Evolutionary conservation across 2,113 vertebrate genomes (phyloP).

Genomic region (Lamprologus speciosus): DNA sequence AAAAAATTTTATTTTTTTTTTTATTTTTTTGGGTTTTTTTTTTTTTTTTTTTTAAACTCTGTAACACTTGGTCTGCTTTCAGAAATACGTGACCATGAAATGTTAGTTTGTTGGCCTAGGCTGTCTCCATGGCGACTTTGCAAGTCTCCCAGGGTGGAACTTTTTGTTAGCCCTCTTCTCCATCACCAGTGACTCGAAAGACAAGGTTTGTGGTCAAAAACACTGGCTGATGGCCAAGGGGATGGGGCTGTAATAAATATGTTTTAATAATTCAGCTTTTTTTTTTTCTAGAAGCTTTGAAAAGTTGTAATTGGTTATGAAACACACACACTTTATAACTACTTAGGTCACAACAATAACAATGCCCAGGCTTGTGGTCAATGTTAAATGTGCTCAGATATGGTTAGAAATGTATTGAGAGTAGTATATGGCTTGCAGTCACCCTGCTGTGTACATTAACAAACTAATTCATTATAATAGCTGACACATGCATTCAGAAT

Average conservation of each 20-base stretch:
- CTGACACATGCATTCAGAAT: neutral
- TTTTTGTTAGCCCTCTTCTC: neutral
- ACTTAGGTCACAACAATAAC: neutral
- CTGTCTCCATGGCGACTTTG: neutral
- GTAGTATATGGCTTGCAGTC: neutral
- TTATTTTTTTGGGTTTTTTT: no score
- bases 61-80: neutral
- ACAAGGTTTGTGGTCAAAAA: neutral
- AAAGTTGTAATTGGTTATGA: no score
- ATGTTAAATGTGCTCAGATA: neutral
- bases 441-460: neutral
- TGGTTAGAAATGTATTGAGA: neutral
- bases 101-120: neutral
- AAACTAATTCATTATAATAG: neutral
- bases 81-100: neutral
- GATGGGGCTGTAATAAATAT: neutral
- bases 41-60: neutral
- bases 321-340: neutral
- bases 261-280: neutral
- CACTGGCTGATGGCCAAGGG: neutral
- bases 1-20: no score
- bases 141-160: neutral
- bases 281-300: no score
- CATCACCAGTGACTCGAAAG: fast-evolving
- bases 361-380: no score